Percentiles rank a stretch among this genome's conserved stretches.
Conservation (phyloP, 1,140 invertebrate species). For the Centruroides sculpturatus region DNA sequence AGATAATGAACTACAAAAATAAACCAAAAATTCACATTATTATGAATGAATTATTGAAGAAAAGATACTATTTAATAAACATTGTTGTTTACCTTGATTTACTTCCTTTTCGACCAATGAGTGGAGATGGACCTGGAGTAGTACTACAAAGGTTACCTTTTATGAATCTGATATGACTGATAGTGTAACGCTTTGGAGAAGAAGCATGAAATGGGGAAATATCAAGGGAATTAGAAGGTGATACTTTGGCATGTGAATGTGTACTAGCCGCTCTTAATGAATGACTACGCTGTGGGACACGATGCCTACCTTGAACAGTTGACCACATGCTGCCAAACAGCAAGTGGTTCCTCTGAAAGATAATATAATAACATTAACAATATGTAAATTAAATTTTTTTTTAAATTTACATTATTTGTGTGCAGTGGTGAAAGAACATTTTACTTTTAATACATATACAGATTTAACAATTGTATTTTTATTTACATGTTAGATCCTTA, state of each 20-base stretch:
- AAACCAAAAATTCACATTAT: neutral
- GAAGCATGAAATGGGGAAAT: constrained; percentile 18
- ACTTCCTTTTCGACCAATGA: constrained; percentile 12
- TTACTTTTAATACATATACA: no score
- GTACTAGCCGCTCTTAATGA: constrained; percentile 36
- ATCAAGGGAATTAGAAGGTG: constrained; percentile 42
- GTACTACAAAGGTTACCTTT: constrained; percentile 4
- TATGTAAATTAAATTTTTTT: no score
- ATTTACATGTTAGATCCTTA: no score
- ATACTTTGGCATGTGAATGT: constrained; percentile 32
- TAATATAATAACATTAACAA: constrained; percentile 6
- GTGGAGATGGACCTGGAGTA: constrained; percentile 12
- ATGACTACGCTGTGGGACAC: constrained; percentile 12
- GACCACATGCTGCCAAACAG: constrained; percentile 91
- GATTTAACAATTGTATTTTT: no score
- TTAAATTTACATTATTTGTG: no score
- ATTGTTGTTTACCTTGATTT: constrained; percentile 13
- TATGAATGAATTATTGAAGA: neutral
- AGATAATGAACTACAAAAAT: constrained; percentile 11
- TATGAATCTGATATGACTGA: constrained; percentile 20
- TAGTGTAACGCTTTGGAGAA: constrained; percentile 16
- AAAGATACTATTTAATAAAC: neutral
- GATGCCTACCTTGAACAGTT: constrained; percentile 31
- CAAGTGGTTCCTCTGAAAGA: constrained; percentile 80
- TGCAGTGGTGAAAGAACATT: no score